A percentile compares a stretch with the other conserved stretches of the same genome.
Conservation (phyloP, 2,888 invertebrate genomes). For the Micropterix aruncella region DNA sequence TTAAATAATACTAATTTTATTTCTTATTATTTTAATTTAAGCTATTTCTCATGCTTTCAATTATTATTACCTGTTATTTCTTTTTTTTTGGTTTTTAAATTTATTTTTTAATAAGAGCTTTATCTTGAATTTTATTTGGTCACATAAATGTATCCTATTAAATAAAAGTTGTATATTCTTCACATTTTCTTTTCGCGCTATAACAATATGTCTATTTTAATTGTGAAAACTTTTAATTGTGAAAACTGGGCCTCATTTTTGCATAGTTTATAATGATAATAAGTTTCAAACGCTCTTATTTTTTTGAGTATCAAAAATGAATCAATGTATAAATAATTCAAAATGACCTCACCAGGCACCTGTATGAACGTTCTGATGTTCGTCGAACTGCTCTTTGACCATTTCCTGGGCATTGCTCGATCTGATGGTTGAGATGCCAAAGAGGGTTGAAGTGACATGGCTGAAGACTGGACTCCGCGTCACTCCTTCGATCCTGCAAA, state of each 20-base stretch:
- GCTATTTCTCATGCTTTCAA: too few relatives aligned
- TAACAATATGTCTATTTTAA: too few relatives aligned
- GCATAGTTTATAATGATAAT: slow-evolving; percentile 1
- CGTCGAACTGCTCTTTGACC: slow-evolving; percentile 53
- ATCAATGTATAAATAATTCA: not conserved
- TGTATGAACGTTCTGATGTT: slow-evolving; percentile 49
- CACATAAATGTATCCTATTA: too few relatives aligned
- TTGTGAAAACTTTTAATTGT: not conserved
- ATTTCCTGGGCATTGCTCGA: slow-evolving; percentile 52
- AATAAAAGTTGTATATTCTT: too few relatives aligned
- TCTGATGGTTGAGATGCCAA: slow-evolving; percentile 65
- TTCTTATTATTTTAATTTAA: too few relatives aligned
- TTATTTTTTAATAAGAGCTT: too few relatives aligned
- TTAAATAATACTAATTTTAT: too few relatives aligned
- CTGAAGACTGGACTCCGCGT: slow-evolving; percentile 74
- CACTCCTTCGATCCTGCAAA: slow-evolving; percentile 31
- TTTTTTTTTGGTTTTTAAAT: too few relatives aligned
- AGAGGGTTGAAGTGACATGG: slow-evolving; percentile 65
- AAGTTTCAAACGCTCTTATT: not conserved
- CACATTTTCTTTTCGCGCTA: too few relatives aligned
- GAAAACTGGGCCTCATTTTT: too few relatives aligned
- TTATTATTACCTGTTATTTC: too few relatives aligned
- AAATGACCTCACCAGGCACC: slow-evolving; percentile 42
- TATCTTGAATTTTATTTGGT: too few relatives aligned
- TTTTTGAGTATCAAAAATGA: not conserved